Evolutionary conservation across 2,888 invertebrate species (phyloP).

Genomic region (Ectropis crepuscularia): DNA sequence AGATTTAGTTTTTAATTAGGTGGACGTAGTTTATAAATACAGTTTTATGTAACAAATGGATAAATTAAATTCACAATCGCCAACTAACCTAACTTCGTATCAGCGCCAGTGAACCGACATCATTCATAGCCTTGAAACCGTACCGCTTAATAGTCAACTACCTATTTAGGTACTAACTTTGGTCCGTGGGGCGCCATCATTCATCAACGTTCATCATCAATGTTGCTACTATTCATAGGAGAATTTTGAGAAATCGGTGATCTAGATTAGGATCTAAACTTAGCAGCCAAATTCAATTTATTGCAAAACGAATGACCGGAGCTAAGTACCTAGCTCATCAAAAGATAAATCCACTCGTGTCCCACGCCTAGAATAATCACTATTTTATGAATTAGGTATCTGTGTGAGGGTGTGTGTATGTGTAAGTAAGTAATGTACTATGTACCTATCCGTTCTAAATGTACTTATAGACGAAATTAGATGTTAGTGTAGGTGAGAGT

Average conservation of each 20-base stretch:
- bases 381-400: not conserved
- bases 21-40: conserved; percentile 6
- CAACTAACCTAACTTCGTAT: not conserved
- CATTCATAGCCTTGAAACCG: conserved; percentile 24
- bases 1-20: not conserved
- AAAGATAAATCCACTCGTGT: not conserved
- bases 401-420: not conserved
- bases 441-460: not conserved
- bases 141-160: conserved; percentile 6
- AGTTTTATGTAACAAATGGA: not conserved
- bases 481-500: not conserved
- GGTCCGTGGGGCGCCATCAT: too few species aligned
- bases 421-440: not conserved
- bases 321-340: not conserved
- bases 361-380: conserved; percentile 4
- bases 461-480: not conserved
- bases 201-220: too few species aligned
- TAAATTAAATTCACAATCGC: conserved; percentile 4
- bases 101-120: not conserved
- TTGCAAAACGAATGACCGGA: not conserved
- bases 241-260: too few species aligned
- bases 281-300: not conserved
- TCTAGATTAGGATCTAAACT: too few species aligned
- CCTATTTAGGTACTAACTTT: not conserved
- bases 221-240: too few species aligned